A percentile compares a stretch with the other conserved stretches of the same genome.
These are phyloP conservation scores for Chymomyza costata DNA, from an alignment of 1,140 invertebrate species.

Conservation along the genomic window DNA sequence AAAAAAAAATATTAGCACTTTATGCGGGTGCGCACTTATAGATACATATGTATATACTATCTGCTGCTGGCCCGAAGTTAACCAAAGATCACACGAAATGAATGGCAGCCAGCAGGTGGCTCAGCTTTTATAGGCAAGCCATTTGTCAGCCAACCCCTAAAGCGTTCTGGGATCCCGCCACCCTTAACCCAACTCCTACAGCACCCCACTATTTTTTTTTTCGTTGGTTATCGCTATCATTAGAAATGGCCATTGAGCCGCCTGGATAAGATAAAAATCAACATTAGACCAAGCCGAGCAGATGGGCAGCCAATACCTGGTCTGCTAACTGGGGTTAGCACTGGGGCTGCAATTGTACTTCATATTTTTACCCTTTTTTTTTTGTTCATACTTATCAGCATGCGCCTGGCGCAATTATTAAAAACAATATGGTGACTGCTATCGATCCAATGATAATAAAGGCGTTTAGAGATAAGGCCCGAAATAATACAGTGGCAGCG, in stretches of 20 bases:
- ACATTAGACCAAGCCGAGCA: constrained; percentile 8
- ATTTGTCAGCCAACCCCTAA: constrained; percentile 11
- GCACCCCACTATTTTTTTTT: constrained; percentile 1
- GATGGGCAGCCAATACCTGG: constrained; percentile 28
- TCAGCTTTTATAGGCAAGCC: constrained; percentile 50
- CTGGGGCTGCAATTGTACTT: too few relatives aligned
- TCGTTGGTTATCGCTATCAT: too few relatives aligned
- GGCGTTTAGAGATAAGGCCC: constrained; percentile 11
- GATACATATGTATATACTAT: too few relatives aligned
- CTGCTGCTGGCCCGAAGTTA: constrained; percentile 7
- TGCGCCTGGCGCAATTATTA: constrained; percentile 50
- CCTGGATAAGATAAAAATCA: constrained; percentile 56
- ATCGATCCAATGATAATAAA: constrained; percentile 51
- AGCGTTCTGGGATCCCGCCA: background rate
- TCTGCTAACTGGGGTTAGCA: constrained; percentile 36
- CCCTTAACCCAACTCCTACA: constrained; percentile 24
- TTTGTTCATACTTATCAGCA: background rate
- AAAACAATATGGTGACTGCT: constrained; percentile 65
- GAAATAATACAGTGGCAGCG: background rate
- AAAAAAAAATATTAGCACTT: constrained; percentile 47
- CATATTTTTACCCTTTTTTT: too few relatives aligned
- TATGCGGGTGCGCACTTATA: constrained; percentile 52
- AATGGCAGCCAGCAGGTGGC: constrained; percentile 58
- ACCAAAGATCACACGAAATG: constrained; percentile 46
- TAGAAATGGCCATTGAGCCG: too few relatives aligned